Conservation (phyloP, 1,140 invertebrate species). For the Sarcophaga bullata region DNA sequence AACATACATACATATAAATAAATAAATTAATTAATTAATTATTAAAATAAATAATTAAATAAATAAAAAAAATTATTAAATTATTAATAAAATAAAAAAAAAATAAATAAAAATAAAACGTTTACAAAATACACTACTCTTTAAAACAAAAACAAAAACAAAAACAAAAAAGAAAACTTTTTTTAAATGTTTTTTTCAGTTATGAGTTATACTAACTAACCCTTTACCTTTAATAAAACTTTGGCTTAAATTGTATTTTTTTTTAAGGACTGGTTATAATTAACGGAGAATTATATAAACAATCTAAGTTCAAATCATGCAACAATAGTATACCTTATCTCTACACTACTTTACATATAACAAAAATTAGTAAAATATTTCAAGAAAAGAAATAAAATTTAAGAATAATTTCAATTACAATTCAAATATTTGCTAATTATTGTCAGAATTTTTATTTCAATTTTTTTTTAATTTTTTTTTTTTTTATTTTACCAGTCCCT, state of each 20-base stretch:
- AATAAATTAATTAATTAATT: constrained; percentile 42
- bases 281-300: constrained; percentile 58
- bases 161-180: background rate
- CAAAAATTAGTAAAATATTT: no score
- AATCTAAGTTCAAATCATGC: background rate
- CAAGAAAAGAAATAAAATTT: no score
- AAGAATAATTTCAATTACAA: background rate
- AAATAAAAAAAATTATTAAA: constrained; percentile 41
- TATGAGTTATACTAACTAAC: no score
- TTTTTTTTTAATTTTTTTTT: no score
- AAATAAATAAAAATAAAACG: constrained; percentile 30
- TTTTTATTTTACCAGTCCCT: background rate
- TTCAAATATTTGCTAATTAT: background rate
- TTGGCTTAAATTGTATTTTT: constrained; percentile 51
- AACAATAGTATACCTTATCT: no score
- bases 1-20: constrained; percentile 50
- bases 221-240: background rate
- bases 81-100: constrained; percentile 27
- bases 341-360: background rate
- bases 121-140: background rate
- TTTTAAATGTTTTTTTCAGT: no score
- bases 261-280: constrained; percentile 66
- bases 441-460: background rate
- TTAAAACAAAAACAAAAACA: background rate
- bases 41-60: no score